Base-by-base conservation (phyloP, 1,140 invertebrate species). In the Macrotrachela quadricornifera region DNA sequence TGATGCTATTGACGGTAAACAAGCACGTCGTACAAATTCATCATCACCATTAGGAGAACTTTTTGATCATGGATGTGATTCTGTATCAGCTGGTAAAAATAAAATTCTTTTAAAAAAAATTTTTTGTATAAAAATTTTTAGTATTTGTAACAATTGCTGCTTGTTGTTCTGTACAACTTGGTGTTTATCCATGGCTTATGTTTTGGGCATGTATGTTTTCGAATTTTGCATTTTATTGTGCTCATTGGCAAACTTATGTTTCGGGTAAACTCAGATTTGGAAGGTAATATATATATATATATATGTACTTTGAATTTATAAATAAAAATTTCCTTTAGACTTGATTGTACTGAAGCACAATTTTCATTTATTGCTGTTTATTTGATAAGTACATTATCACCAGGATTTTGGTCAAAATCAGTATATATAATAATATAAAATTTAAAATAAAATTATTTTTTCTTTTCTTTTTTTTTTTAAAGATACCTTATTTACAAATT, bases 171-270 rank as follows among this genome's bases (percentile, higher is more conserved):
- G 80, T 94, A 52, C 81, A 86, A 63, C 70, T 96, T 50, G 94
- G 91, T 6, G 76, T 80, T 61, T 80, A 85, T 68, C 85, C 86
- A 18, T 80, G 79, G 46, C 85, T 85, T 79, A 82, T 95, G 77
- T 87, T 95, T 73, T 83, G 88, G 65, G 81, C 83, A 71, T 85
- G 83, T 71, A 86, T 95, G 64, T 80, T 82, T 69, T 86, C 86
- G 14, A 82, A 90, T 69, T 81, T 82, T 13, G 69, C 96, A 46
- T 99, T 97, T 72, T 99, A 97, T 71, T 85, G 82, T 69, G 91
- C 92, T 2, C 94, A 99, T 70, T 99, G 92, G 94, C 90, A 95
- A 67, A 91, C 90, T 0, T 99, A 96, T 72, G 90, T 96, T 18
- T 92, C 72, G 73, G 83, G 83, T 46, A 80, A 83, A 18, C 73